These are phyloP conservation scores for Sardinella longiceps DNA, from an alignment of 2,797 vertebrate genomes.

Conservation along the genomic window DNA sequence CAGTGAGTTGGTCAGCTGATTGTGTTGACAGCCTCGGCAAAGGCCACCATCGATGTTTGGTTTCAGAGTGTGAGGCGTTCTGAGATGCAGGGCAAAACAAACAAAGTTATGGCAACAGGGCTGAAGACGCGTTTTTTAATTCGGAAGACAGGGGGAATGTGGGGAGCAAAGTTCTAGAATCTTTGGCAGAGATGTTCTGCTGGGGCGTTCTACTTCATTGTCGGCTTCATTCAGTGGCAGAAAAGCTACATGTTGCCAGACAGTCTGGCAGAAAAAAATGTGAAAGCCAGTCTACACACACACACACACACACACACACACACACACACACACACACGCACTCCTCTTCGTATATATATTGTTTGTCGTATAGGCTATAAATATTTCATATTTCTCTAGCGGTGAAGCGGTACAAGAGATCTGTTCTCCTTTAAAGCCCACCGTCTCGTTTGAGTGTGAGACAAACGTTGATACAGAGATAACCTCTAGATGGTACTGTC, in stretches of 20 bases:
- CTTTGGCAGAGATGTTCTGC: too few relatives aligned
- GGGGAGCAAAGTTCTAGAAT: not conserved
- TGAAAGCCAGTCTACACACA: not conserved
- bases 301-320: not conserved
- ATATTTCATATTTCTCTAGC: not conserved
- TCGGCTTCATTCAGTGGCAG: too few relatives aligned
- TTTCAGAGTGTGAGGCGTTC: not conserved
- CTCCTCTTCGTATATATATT: not conserved
- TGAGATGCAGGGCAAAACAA: not conserved
- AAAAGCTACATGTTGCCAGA: too few relatives aligned
- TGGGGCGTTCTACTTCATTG: not conserved
- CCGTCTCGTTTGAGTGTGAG: not conserved
- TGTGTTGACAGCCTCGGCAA: not conserved
- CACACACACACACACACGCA: not conserved
- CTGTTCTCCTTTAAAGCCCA: not conserved
- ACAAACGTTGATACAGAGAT: constrained; percentile 20
- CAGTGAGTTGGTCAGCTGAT: not conserved
- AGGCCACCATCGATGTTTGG: not conserved
- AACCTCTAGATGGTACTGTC: constrained; percentile 36
- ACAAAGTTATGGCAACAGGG: not conserved
- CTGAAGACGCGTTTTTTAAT: not conserved
- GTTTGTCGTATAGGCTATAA: not conserved
- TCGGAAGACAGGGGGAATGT: not conserved
- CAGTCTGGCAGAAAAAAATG: too few relatives aligned
- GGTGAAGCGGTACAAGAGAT: not conserved